Conservation (phyloP, 30 jellyfish, hydroid and myxozoan genomes). For the Catostylus mosaicus region DNA sequence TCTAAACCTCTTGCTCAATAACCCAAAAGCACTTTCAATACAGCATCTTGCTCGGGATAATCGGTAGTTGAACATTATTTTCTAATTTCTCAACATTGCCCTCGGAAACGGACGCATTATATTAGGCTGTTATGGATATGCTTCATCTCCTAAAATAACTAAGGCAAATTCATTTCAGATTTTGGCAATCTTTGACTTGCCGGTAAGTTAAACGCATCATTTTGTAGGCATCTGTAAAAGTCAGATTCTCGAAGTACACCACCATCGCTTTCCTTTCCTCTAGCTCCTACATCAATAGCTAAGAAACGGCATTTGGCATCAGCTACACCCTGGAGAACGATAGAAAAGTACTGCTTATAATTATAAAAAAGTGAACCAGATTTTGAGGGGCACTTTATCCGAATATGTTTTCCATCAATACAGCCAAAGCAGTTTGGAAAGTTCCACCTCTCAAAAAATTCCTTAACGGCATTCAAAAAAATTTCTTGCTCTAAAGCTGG, state of each 20-base stretch:
- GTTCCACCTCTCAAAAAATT: constrained; percentile 30
- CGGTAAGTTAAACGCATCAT: constrained; percentile 10
- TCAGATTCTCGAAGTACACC: constrained; percentile 24
- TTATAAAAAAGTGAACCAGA: constrained; percentile 19
- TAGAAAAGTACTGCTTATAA: constrained; percentile 25
- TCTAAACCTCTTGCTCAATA: constrained; percentile 26
- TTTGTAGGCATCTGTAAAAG: constrained; percentile 12
- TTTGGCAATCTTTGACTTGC: constrained; percentile 31
- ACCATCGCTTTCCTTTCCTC: constrained; percentile 29
- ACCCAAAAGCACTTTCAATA: constrained; percentile 31
- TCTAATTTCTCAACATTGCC: constrained; percentile 30
- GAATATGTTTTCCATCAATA: constrained; percentile 44
- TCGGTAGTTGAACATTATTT: constrained; percentile 24
- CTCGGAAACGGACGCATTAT: constrained; percentile 54
- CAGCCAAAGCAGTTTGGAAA: constrained; percentile 59
- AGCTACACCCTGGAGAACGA: constrained; percentile 41
- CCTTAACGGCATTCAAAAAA: constrained; percentile 23
- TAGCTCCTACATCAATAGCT: constrained; percentile 39
- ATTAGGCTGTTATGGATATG: constrained; percentile 18
- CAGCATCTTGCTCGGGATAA: constrained; percentile 37
- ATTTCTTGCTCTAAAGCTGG: constrained; percentile 4
- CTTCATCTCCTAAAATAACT: constrained; percentile 40
- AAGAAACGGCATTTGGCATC: constrained; percentile 24
- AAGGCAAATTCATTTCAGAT: constrained; percentile 35
- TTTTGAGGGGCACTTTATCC: constrained; percentile 32